Evolutionary conservation across 2,888 invertebrate genomes (phyloP), one percentile per base, ranked within the genome.

Genomic region (Netelia fuscicornis): DNA sequence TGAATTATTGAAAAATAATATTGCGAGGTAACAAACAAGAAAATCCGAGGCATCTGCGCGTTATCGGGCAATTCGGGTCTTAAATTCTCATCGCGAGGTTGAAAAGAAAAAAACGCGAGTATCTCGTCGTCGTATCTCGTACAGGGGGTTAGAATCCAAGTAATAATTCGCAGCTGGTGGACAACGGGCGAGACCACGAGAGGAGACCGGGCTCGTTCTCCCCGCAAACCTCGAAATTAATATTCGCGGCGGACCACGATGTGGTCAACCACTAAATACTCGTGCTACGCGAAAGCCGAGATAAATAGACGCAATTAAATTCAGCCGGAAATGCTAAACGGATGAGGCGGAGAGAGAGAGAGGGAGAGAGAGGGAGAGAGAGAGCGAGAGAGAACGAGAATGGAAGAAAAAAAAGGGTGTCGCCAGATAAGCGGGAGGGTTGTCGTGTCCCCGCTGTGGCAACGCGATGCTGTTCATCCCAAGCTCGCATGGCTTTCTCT

Each of bases 261-360:
- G 68, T 82, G 87, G 87, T 87, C 87, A 85, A 86, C 84, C 83
- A 82, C 86, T 85, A 87, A 87, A 86, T 84, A 84, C 86, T 76
- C 83, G 87, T 60, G 80, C 70, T 83, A 60, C 87, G 89, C 87
- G 88, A 88, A 88, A 87, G 80, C 83, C 88, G 88, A 88, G 87
- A 90, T 89, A 88, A 88, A 89, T 87, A 81, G 87, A 86, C 84
- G 89, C 90, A 90, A 90, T 90, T 90, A 90, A 90, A 90, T 89
- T 81, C 86, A 85, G 42, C 68, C 84, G 80, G 88, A 87, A 89
- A 87, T 84, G 87, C 89, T 88, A 86, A 87, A 77, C 77, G 86
- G 48, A 79, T 71, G 75, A 67, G 75, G 81, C 76, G 62, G 72
- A 11, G 71, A 60, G 72, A 62, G 20, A 68, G 42, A 20, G 44